These are phyloP conservation scores for Drosophila littoralis DNA, from an alignment of 1,140 invertebrate species.

Conservation along the genomic window DNA sequence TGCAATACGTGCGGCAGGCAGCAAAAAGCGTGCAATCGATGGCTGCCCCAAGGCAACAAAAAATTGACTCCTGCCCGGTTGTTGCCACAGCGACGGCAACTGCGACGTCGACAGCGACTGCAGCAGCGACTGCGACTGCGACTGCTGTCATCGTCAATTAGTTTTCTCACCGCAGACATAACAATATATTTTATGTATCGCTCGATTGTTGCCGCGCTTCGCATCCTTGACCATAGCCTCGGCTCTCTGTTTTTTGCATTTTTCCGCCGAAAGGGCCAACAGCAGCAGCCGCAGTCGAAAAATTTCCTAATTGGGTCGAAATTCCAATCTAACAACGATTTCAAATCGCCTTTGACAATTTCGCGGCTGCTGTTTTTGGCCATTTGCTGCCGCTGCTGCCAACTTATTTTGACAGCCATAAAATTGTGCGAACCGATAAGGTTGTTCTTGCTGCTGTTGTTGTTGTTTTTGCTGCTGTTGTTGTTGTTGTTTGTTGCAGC, in stretches of 20 bases:
- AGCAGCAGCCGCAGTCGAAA: constrained; percentile 45
- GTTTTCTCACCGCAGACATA: constrained; percentile 75
- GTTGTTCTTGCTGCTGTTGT: constrained; percentile 1
- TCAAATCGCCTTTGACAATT: constrained; percentile 51
- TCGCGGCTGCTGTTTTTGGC: constrained; percentile 32
- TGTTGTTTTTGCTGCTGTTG: neutral
- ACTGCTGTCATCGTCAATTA: constrained; percentile 73
- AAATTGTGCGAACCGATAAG: constrained; percentile 41
- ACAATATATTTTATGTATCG: constrained; percentile 76
- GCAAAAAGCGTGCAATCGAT: constrained; percentile 39
- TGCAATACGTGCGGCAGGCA: constrained; percentile 30
- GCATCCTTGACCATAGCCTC: constrained; percentile 44
- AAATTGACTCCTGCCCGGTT: constrained; percentile 19
- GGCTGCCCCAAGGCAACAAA: constrained; percentile 30
- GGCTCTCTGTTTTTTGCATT: constrained; percentile 58
- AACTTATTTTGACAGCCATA: constrained; percentile 34
- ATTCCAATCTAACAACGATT: constrained; percentile 79
- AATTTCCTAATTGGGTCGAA: constrained; percentile 80
- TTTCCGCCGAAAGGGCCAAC: constrained; percentile 58
- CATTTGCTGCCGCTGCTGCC: constrained; percentile 12
- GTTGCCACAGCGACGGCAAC: constrained; percentile 1
- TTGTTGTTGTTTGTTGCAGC: constrained; percentile 11
- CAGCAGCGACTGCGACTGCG: constrained; percentile 18
- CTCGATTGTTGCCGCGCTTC: constrained; percentile 31
- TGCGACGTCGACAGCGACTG: neutral